phyloP scores from a whole-genome alignment of 2,888 invertebrate species.

The Metalampra italica region DNA sequence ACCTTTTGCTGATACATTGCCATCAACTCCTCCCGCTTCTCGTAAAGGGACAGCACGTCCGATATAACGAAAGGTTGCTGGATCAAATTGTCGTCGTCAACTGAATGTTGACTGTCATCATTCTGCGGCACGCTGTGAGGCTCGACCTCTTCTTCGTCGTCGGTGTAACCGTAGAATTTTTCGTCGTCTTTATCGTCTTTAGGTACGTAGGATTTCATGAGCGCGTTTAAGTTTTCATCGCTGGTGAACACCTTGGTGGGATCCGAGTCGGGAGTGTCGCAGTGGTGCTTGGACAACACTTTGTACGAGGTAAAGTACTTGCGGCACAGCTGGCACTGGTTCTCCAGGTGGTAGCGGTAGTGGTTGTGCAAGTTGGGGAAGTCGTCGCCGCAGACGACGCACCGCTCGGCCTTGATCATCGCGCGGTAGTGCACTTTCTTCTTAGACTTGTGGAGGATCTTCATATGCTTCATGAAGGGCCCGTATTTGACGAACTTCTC shows the following conservation, averaged over 20 bases:
- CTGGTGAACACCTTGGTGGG: slow-evolving; percentile 58
- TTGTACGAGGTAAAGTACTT: slow-evolving; percentile 66
- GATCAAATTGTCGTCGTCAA: slow-evolving; percentile 38
- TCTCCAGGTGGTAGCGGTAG: slow-evolving; percentile 78
- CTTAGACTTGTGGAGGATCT: slow-evolving; percentile 48
- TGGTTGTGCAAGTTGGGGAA: slow-evolving; percentile 81
- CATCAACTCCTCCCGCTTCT: slow-evolving; percentile 29
- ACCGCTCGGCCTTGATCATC: slow-evolving; percentile 69
- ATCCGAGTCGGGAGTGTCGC: slow-evolving; percentile 55
- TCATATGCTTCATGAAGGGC: slow-evolving; percentile 67
- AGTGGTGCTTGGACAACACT: slow-evolving; percentile 51
- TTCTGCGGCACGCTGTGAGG: slow-evolving; percentile 16
- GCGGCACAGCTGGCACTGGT: slow-evolving; percentile 69
- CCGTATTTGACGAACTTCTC: slow-evolving; percentile 69
- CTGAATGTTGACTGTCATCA: slow-evolving; percentile 33
- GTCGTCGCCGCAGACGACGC: slow-evolving; percentile 78
- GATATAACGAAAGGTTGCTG: slow-evolving; percentile 65
- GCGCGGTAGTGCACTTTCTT: slow-evolving; percentile 67
- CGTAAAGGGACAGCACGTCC: slow-evolving; percentile 60
- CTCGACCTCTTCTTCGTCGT: slow-evolving; percentile 42
- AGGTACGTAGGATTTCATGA: slow-evolving; percentile 59
- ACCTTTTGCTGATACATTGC: slow-evolving; percentile 11
- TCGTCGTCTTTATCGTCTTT: slow-evolving; percentile 62
- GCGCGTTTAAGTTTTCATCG: slow-evolving; percentile 44
- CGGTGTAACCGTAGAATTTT: slow-evolving; percentile 59